Base-by-base conservation (phyloP, 2,888 invertebrate genomes). In the Crossocerus cetratus region DNA sequence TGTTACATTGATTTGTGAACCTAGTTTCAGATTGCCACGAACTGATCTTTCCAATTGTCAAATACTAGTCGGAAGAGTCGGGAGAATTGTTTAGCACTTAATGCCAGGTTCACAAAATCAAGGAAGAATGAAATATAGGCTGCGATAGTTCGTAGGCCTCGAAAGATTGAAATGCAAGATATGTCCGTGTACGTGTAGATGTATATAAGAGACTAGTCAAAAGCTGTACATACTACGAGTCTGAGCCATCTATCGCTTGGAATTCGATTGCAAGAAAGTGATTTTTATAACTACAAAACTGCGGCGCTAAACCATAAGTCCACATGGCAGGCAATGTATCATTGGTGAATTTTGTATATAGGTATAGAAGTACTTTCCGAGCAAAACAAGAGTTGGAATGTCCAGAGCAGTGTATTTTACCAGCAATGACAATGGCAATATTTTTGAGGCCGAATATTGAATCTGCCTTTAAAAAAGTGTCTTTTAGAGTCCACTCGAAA, bases 221-320 rank as follows among this genome's bases (percentile, higher is more conserved):
- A 88, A 88, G 86, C 85, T 83, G 81, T 84, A 81, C 76, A 84
- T 83, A 78, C 84, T 85, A 84, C 77, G 76, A 84, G 80, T 74
- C 81, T 83, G 73, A 81, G 77, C 79, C 82, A 84, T 82, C 84
- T 87, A 86, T 83, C 84, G 83, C 83, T 78, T 85, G 79, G 69
- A 61, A 74, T 63, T 70, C 59, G 71, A 63, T 59, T 72, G 65
- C 54, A 73, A 72, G 44, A 69, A 74, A 77, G 65, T 54, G 53
- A 57, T 57, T 65, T 74, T 69, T 78, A 55, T 65, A 80, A 76
- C 67, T 75, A 61, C 53, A 57, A 60, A 66, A 73, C 68, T 80
- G 58, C 16, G 69, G 16, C 70, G 49, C 67, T 57, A 22, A 45
- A 78, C 76, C 70, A 73, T 75, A 68, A 65, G 73, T 75, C 66